Evolutionary conservation across 2,888 invertebrate genomes (phyloP).

Genomic region (Caenorhabditis sinica): DNA sequence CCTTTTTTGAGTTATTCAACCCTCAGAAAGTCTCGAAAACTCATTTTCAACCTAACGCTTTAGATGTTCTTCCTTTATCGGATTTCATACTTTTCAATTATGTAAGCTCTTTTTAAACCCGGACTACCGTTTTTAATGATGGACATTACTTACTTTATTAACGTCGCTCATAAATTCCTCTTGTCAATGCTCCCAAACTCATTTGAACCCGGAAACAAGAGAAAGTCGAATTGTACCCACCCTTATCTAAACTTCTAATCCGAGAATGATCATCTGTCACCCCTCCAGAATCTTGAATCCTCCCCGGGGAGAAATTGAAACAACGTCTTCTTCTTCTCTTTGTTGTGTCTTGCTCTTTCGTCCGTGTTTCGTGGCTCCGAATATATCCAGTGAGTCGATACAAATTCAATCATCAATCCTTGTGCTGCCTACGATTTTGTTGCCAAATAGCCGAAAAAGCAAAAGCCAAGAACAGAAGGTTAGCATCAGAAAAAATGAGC

Average conservation of each 20-base stretch:
- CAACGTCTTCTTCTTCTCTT: conserved; percentile 18
- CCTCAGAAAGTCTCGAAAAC: no score
- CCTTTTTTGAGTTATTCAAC: no score
- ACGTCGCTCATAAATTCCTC: no score
- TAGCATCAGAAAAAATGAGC: background rate
- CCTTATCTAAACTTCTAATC: conserved; percentile 26
- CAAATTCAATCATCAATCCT: conserved; percentile 58
- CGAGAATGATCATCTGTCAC: conserved; percentile 58
- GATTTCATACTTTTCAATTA: no score
- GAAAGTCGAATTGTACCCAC: background rate
- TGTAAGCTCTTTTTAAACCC: no score
- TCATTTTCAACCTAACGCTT: no score
- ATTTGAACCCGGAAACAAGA: background rate
- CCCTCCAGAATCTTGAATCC: conserved; percentile 13
- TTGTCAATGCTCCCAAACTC: no score
- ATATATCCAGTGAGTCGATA: conserved; percentile 35
- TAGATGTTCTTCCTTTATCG: no score
- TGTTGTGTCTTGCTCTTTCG: conserved; percentile 14
- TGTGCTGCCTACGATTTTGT: background rate
- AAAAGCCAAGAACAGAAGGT: background rate
- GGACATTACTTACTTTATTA: no score
- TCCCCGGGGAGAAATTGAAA: conserved; percentile 33
- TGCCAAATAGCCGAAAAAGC: background rate
- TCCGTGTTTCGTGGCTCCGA: background rate
- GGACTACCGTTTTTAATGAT: no score